These are phyloP conservation scores for Bagarius yarrelli DNA, from an alignment of 2,113 vertebrate species.

Conservation along the genomic window DNA sequence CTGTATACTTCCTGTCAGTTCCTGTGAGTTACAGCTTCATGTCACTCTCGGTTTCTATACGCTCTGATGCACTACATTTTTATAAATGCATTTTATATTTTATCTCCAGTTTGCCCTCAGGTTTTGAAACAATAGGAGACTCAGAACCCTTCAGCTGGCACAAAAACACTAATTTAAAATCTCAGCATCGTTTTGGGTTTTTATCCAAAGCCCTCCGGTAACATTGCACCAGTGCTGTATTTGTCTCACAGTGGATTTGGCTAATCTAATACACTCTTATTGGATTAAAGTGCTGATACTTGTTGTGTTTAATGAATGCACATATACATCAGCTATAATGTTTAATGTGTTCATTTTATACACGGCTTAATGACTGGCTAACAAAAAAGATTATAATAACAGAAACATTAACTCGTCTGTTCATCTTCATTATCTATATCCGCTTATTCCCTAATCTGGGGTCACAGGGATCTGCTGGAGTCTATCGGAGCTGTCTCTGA, in stretches of 20 bases:
- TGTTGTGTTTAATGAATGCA: neutral
- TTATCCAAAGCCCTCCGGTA: slow-evolving; percentile 1
- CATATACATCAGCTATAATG: too few relatives aligned
- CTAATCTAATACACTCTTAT: neutral
- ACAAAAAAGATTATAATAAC: neutral
- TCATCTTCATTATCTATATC: too few relatives aligned
- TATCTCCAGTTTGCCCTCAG: slow-evolving; percentile 2
- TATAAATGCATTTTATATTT: slow-evolving; percentile 12
- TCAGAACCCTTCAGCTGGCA: neutral
- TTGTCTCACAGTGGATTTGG: neutral
- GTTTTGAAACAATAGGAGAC: neutral
- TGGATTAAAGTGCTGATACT: neutral
- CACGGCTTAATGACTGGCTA: neutral
- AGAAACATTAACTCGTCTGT: too few relatives aligned
- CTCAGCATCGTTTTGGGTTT: neutral
- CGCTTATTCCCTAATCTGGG: too few relatives aligned
- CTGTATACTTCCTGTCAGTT: neutral
- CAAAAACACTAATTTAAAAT: neutral
- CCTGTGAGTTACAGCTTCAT: neutral
- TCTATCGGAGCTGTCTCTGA: too few relatives aligned
- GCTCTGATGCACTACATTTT: neutral
- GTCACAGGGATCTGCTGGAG: too few relatives aligned
- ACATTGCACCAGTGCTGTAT: neutral
- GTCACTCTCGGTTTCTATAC: neutral
- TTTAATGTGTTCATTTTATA: neutral